A percentile compares a stretch with the other conserved stretches of the same genome.
These are phyloP conservation scores for Dendrocopos noguchii DNA, from an alignment of 2,113 vertebrate genomes.

Conservation along the genomic window DNA sequence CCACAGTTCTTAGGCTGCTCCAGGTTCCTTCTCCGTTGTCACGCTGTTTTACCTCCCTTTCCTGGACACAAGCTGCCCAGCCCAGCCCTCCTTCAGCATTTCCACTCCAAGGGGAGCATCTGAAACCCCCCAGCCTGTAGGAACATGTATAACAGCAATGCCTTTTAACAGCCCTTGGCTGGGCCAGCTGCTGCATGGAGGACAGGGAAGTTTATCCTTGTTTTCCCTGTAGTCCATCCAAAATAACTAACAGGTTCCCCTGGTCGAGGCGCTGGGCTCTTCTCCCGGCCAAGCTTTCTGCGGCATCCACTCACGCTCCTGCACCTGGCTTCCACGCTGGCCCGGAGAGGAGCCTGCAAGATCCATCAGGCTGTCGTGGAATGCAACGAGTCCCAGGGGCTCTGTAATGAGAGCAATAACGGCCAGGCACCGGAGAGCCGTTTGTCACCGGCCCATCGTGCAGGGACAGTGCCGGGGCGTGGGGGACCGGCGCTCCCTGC, in stretches of 20 bases:
- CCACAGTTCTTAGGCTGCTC: neutral
- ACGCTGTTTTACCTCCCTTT: neutral
- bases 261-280: neutral
- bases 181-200: neutral
- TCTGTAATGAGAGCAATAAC: neutral
- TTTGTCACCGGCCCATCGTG: neutral
- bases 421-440: neutral
- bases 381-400: neutral
- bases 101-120: neutral
- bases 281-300: constrained; percentile 34
- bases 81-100: neutral
- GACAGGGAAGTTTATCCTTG: neutral
- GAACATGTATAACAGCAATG: neutral
- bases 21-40: fast-evolving
- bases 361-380: constrained; percentile 42
- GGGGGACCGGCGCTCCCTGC: neutral
- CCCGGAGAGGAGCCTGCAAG: constrained; percentile 45
- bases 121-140: neutral
- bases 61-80: neutral
- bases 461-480: neutral
- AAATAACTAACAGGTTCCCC: constrained; percentile 24
- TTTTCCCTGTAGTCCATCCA: constrained; percentile 15
- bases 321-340: constrained; percentile 32
- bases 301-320: neutral
- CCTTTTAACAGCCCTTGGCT: neutral